These are phyloP conservation scores for Eupithecia centaureata DNA, from an alignment of 2,888 invertebrate genomes.

Conservation along the genomic window DNA sequence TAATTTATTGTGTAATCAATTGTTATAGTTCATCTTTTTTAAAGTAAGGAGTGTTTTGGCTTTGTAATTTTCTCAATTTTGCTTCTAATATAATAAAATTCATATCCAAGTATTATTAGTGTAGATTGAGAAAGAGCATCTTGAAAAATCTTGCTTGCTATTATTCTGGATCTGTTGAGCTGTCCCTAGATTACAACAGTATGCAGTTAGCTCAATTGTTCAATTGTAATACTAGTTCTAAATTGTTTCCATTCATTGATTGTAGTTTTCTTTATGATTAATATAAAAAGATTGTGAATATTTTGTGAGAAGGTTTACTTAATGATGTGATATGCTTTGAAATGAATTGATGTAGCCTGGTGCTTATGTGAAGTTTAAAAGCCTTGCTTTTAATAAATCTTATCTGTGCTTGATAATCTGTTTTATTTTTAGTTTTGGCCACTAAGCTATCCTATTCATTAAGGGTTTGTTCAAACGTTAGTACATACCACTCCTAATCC, in stretches of 20 bases:
- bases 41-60: neutral
- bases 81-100: constrained; percentile 28
- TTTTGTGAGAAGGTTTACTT: constrained; percentile 71
- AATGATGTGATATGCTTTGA: constrained; percentile 42
- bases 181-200: neutral
- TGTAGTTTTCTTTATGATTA: neutral
- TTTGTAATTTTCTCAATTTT: constrained; percentile 9
- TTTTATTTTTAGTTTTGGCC: constrained; percentile 38
- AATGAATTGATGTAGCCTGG: constrained; percentile 39
- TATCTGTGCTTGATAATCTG: constrained; percentile 57
- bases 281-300: constrained; percentile 40
- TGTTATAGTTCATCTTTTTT: neutral
- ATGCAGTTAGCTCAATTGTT: neutral
- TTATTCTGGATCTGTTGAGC: neutral
- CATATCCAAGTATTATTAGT: constrained; percentile 47
- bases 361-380: constrained; percentile 64
- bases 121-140: constrained; percentile 48
- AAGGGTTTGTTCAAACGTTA: too few species aligned
- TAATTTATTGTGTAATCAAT: neutral
- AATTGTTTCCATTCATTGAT: neutral
- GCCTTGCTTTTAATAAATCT: constrained; percentile 65
- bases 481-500: too few species aligned
- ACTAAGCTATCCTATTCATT: neutral
- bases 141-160: neutral
- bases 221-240: neutral